Base-by-base conservation (phyloP, 2,113 vertebrate species). In the Ia io region DNA sequence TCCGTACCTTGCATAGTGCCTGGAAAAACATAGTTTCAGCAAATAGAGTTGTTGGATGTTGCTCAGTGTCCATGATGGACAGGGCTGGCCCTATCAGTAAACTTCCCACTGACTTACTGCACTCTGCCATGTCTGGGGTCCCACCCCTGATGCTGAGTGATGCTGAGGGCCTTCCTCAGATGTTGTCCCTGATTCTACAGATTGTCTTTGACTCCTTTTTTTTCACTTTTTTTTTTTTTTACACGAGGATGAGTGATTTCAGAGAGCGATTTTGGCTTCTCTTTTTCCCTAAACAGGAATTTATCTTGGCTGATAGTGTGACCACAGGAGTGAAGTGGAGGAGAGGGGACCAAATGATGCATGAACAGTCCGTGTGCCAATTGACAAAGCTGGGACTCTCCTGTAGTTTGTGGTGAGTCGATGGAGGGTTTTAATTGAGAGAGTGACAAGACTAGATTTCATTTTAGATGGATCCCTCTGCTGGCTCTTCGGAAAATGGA, bases 181-280 rank as follows among this genome's bases (percentile, higher is more conserved):
- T 44, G 7, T 40, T 1, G 3, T 0, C 30, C 2, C 6, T 63
- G 73, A 10, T 0, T 47, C 17, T 70, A 4, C 3, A 77, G 13
- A 4, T 59, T 56, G 9, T 86, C 63, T n/a, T 23, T 23, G 11
- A 84, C 44, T 84, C 30, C 9, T 10, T 61, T 69, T 69, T 28
- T 44, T 51, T 0, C 70, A 4, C 9, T 28, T 71, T 71, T 73
- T 44, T 65, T 59, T 70, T 12, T 61, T 65, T 59, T 70, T 12
- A 51, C 9, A 10, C 9, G 3, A 70, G 2, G 22, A 40, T 42
- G 17, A 12, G 18, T 84, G 51, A 79, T 94, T 87, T 84, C 47
- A 37, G 51, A 84, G 23, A 85, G 14, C 2, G 59, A 49, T 14
- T 14, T 5, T 71, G 11, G 10, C 20, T 51, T 5, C 22, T 76